Evolutionary conservation across 1,140 invertebrate genomes (phyloP).

Genomic region (Lasaia peninsularis): DNA sequence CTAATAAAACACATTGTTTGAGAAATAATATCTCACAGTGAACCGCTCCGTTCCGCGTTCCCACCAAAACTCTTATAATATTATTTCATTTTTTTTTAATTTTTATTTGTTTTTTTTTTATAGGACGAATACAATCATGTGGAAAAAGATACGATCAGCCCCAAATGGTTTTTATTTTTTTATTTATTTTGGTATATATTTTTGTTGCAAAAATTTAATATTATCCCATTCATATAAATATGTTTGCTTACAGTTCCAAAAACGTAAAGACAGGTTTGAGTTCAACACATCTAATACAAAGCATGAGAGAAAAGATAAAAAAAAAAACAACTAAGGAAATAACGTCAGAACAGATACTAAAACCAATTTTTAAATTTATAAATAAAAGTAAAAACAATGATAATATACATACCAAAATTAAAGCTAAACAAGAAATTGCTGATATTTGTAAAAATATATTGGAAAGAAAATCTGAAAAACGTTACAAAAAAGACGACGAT

Average conservation of each 20-base stretch:
- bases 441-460: constrained; percentile 1
- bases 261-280: constrained; percentile 15
- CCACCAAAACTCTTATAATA: too few relatives aligned
- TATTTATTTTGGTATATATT: constrained; percentile 13
- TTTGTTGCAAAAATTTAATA: neutral
- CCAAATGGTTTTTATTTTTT: constrained; percentile 21
- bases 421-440: neutral
- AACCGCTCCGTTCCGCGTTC: too few relatives aligned
- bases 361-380: too few relatives aligned
- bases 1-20: too few relatives aligned
- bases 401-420: neutral
- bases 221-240: neutral
- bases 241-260: constrained; percentile 19
- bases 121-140: neutral
- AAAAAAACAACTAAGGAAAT: neutral
- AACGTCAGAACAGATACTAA: too few relatives aligned
- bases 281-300: neutral
- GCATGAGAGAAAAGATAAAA: neutral
- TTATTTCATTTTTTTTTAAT: neutral
- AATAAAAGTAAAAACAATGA: neutral
- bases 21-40: too few relatives aligned
- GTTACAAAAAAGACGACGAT: too few relatives aligned
- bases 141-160: neutral
- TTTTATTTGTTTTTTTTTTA: constrained; percentile 8
- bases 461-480: neutral